Evolutionary conservation across 2,113 vertebrate genomes (phyloP).

Genomic region (Cyanoramphus novaezelandiae): DNA sequence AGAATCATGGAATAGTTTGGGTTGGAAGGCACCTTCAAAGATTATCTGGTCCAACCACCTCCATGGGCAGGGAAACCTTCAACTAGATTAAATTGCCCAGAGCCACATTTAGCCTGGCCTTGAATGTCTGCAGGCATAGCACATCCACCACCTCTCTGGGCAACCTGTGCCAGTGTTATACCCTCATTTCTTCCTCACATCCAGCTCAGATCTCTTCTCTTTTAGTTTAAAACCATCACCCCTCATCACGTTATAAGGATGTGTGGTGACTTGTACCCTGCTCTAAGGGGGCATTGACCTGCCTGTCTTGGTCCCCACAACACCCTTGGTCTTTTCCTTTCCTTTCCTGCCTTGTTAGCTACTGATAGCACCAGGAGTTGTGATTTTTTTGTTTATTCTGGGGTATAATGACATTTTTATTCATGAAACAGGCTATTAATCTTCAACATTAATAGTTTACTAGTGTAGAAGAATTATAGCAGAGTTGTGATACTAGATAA

Average conservation of each 20-base stretch:
- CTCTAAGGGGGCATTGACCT: not conserved
- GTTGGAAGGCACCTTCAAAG: not conserved
- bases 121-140: not conserved
- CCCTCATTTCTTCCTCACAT: not conserved
- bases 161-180: not conserved
- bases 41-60: not conserved
- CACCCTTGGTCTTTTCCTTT: not conserved
- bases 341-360: not conserved
- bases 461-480: slow-evolving; percentile 15
- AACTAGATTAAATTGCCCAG: not conserved
- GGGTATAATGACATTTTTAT: not conserved
- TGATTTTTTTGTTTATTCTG: not conserved
- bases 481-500: not conserved
- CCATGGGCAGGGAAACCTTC: not conserved
- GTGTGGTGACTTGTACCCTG: not conserved
- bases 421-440: slow-evolving; percentile 18
- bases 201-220: not conserved
- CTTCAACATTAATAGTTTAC: slow-evolving; percentile 13
- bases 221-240: not conserved
- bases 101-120: not conserved
- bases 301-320: not conserved
- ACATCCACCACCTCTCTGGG: not conserved
- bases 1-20: not conserved
- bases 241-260: not conserved
- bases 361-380: not conserved